Percentiles rank a stretch among this genome's conserved stretches.
phyloP scores from a whole-genome alignment of 2,888 invertebrate species.

The Spicauda simplicius region DNA sequence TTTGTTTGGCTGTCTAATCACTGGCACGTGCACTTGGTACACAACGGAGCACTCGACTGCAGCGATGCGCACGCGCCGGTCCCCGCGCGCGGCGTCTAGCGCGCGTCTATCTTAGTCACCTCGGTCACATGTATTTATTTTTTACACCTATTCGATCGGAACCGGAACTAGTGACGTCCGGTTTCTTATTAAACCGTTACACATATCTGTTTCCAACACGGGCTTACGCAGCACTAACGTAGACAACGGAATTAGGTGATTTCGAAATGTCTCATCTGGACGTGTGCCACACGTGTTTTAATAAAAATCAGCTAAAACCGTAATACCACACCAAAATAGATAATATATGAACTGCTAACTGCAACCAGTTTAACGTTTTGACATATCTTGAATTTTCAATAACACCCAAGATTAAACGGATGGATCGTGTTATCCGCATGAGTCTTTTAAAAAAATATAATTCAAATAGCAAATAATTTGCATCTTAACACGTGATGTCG shows the following conservation, averaged over 20 bases:
- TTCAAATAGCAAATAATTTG: no score
- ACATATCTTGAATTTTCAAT: background rate
- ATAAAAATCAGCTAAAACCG: background rate
- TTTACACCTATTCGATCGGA: slow-evolving; percentile 11
- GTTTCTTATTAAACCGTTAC: background rate
- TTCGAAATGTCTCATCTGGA: slow-evolving; percentile 7
- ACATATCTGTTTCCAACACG: background rate
- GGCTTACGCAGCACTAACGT: background rate
- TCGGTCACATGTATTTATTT: slow-evolving; percentile 11
- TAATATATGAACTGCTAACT: background rate
- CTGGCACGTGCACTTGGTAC: slow-evolving; percentile 46
- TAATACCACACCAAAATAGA: background rate
- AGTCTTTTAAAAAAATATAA: no score
- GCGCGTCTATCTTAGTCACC: slow-evolving; percentile 26
- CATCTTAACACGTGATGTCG: no score
- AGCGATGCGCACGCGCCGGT: slow-evolving; percentile 38
- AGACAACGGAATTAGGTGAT: background rate
- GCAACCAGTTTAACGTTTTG: background rate
- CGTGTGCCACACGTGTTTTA: slow-evolving; percentile 19
- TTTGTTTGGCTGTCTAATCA: slow-evolving; percentile 30
- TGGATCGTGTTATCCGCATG: no score
- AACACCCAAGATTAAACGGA: background rate
- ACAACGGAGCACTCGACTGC: slow-evolving; percentile 44
- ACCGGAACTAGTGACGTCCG: slow-evolving; percentile 20
- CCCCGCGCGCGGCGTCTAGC: slow-evolving; percentile 27